phyloP scores from a whole-genome alignment of 1,140 invertebrate species.

The Doryteuthis pealeii region DNA sequence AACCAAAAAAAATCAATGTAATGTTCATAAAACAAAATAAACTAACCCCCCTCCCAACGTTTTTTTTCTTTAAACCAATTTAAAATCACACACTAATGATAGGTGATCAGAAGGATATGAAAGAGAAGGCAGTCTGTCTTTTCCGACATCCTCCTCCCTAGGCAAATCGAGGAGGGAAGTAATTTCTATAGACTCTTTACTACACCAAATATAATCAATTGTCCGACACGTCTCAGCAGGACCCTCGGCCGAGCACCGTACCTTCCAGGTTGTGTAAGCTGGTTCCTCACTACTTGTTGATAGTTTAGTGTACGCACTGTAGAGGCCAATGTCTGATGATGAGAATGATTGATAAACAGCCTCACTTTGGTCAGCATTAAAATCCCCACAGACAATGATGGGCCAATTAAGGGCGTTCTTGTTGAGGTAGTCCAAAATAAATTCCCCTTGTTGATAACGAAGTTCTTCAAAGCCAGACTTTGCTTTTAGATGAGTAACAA shows the following conservation, averaged over 20 bases:
- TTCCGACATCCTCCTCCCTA: constrained; percentile 69
- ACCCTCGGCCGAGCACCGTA: constrained; percentile 60
- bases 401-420: constrained; percentile 60
- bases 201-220: constrained; percentile 79
- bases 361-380: constrained; percentile 77
- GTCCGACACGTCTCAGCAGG: constrained; percentile 70
- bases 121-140: constrained; percentile 69
- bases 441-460: constrained; percentile 75
- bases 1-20: no score
- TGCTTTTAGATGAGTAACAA: constrained; percentile 78
- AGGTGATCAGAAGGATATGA: constrained; percentile 80
- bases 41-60: no score
- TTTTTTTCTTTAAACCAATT: constrained; percentile 18
- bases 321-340: constrained; percentile 37
- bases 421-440: constrained; percentile 68
- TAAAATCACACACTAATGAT: constrained; percentile 73
- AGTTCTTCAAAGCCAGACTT: constrained; percentile 64
- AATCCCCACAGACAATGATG: constrained; percentile 74
- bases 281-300: constrained; percentile 63
- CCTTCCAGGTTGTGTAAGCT: constrained; percentile 78
- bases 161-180: constrained; percentile 70
- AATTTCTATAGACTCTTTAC: constrained; percentile 65
- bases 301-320: constrained; percentile 55
- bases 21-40: no score
- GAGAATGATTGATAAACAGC: constrained; percentile 66